These are phyloP conservation scores for Naso thynnoides DNA, from an alignment of 2,797 vertebrate species.

Conservation along the genomic window DNA sequence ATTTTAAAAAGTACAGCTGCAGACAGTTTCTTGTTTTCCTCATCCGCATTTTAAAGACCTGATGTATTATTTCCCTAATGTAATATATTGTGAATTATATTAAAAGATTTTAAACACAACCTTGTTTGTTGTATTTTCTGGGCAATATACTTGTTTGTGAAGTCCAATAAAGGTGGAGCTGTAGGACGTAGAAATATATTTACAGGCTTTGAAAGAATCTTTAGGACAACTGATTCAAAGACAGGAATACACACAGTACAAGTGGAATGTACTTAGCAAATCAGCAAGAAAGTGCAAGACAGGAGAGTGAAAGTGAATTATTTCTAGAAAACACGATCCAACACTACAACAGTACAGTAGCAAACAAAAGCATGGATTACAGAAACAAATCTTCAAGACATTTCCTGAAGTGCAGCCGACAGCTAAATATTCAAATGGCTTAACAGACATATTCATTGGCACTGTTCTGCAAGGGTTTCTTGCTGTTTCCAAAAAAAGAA, in stretches of 20 bases:
- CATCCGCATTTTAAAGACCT: conserved; percentile 71
- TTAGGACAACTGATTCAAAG: conserved; percentile 18
- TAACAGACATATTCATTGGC: conserved; percentile 35
- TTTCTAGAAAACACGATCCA: conserved; percentile 33
- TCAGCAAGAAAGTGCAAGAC: conserved; percentile 30
- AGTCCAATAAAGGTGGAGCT: neutral
- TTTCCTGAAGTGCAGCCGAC: neutral
- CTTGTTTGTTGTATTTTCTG: neutral
- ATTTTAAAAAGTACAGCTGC: conserved; percentile 13
- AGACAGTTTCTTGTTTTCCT: conserved; percentile 54
- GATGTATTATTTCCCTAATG: conserved; percentile 81
- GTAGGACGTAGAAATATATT: conserved; percentile 46
- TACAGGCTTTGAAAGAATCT: conserved; percentile 35
- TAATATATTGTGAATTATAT: conserved; percentile 86
- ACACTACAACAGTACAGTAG: conserved; percentile 23
- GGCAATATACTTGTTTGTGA: neutral
- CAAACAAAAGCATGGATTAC: conserved; percentile 16
- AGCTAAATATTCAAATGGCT: conserved; percentile 16
- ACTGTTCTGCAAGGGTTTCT: conserved; percentile 23
- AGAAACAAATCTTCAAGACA: conserved; percentile 16
- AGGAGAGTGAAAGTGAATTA: conserved; percentile 6
- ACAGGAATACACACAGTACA: conserved; percentile 20
- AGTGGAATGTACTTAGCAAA: conserved; percentile 29
- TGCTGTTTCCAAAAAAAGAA: neutral
- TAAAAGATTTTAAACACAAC: conserved; percentile 80